Evolutionary conservation across 2,888 invertebrate genomes (phyloP).

Genomic region (Oxytorus armatus): DNA sequence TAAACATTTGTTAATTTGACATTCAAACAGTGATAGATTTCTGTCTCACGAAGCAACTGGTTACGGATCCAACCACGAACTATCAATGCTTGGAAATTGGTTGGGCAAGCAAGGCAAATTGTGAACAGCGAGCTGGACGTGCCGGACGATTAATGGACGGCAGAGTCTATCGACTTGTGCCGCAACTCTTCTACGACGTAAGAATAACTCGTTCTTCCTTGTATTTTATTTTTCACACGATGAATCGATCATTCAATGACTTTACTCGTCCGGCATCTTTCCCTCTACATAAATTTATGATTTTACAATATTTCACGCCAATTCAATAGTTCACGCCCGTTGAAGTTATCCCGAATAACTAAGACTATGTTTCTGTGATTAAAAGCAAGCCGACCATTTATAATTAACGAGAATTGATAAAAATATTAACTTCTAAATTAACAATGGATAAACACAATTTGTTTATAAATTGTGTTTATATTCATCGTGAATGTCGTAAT

Average conservation of each 20-base stretch:
- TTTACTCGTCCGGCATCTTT: no score
- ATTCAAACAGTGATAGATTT: slow-evolving; percentile 93
- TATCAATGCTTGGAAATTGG: slow-evolving; percentile 91
- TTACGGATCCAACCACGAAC: slow-evolving; percentile 91
- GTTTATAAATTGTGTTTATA: no score
- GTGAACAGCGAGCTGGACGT: slow-evolving; percentile 95
- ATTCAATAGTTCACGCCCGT: no score
- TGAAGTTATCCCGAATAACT: no score
- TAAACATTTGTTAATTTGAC: background rate
- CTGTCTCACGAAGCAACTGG: slow-evolving; percentile 94
- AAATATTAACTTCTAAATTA: no score
- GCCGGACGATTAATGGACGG: slow-evolving; percentile 95
- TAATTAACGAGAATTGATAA: no score
- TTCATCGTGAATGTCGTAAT: no score
- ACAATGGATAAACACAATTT: no score
- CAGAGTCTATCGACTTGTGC: slow-evolving; percentile 93
- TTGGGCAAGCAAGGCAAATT: slow-evolving; percentile 96
- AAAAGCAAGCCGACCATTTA: no score
- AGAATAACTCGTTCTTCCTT: slow-evolving; percentile 58
- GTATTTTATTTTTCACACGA: slow-evolving; percentile 13
- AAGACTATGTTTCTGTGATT: no score
- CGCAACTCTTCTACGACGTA: slow-evolving; percentile 88
- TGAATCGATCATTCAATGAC: background rate
- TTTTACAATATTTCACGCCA: no score
- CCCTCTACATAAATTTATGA: no score